Conservation (phyloP, 2,797 vertebrate genomes). For the Pantherophis vulpinus region DNA sequence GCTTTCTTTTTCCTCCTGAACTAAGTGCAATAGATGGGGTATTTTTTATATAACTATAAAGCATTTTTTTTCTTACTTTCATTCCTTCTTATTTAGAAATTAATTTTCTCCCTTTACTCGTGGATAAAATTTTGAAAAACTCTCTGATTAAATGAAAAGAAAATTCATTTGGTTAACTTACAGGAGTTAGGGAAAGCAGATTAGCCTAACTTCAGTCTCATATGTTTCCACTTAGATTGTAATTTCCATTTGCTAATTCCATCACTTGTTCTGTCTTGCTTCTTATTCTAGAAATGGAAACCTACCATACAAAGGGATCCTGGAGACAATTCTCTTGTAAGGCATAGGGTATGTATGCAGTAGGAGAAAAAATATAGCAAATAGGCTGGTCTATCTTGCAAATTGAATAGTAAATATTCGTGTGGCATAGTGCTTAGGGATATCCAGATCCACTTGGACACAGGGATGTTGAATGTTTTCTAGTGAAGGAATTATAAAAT, state of each 20-base stretch:
- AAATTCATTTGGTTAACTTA: neutral
- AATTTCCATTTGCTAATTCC: neutral
- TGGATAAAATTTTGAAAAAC: neutral
- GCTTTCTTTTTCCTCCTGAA: neutral
- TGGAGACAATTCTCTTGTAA: neutral
- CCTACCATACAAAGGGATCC: neutral
- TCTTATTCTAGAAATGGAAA: constrained; percentile 33
- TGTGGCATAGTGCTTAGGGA: neutral
- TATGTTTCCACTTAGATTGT: neutral
- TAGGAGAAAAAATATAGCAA: neutral
- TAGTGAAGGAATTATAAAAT: neutral
- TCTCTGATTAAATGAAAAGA: neutral
- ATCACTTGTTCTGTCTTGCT: neutral
- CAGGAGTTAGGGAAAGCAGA: neutral
- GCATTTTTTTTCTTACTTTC: neutral
- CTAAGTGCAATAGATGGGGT: neutral
- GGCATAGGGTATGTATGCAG: constrained; percentile 8
- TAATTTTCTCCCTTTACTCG: neutral
- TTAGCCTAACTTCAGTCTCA: neutral
- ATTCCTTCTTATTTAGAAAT: neutral
- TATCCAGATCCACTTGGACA: neutral
- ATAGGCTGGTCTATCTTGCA: neutral
- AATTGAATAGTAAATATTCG: neutral
- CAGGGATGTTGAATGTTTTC: neutral
- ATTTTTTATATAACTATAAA: neutral